Conservation (phyloP, 2,888 invertebrate species). For the Tipula lateralis region DNA sequence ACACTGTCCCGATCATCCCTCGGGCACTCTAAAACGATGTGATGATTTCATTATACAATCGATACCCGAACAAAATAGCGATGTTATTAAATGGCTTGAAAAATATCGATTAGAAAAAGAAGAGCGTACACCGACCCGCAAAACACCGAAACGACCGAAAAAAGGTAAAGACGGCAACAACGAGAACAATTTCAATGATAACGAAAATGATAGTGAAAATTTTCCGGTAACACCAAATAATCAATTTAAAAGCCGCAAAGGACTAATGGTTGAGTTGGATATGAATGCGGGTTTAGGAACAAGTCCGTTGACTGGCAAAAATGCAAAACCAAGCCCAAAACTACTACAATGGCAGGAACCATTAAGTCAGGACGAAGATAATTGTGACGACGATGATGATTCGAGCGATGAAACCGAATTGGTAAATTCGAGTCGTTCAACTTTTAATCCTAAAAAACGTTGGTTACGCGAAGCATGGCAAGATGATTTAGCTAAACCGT, state of each 20-base stretch:
- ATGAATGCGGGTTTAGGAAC: constrained; percentile 38
- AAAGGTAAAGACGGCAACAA: constrained; percentile 39
- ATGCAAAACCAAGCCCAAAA: constrained; percentile 45
- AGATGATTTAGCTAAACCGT: constrained; percentile 42
- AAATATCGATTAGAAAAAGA: constrained; percentile 39
- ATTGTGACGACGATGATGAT: constrained; percentile 48
- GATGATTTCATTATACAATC: constrained; percentile 52
- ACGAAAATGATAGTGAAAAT: background rate
- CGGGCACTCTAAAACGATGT: constrained; percentile 53
- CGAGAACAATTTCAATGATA: constrained; percentile 41
- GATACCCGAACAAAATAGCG: constrained; percentile 50
- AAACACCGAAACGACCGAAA: constrained; percentile 36
- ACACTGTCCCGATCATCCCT: constrained; percentile 68
- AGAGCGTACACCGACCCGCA: constrained; percentile 45
- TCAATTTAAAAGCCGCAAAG: constrained; percentile 44
- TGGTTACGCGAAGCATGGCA: constrained; percentile 56
- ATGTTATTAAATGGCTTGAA: constrained; percentile 53
- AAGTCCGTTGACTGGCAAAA: constrained; percentile 34
- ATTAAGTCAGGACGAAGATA: constrained; percentile 42
- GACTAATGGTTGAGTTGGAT: constrained; percentile 46
- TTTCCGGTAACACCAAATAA: constrained; percentile 33
- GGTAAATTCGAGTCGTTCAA: constrained; percentile 38
- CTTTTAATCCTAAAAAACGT: constrained; percentile 54
- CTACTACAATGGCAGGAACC: constrained; percentile 41
- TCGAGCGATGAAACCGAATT: constrained; percentile 42